phyloP scores from a whole-genome alignment of 2,113 vertebrate genomes.

The Notarius quadriscutis region DNA sequence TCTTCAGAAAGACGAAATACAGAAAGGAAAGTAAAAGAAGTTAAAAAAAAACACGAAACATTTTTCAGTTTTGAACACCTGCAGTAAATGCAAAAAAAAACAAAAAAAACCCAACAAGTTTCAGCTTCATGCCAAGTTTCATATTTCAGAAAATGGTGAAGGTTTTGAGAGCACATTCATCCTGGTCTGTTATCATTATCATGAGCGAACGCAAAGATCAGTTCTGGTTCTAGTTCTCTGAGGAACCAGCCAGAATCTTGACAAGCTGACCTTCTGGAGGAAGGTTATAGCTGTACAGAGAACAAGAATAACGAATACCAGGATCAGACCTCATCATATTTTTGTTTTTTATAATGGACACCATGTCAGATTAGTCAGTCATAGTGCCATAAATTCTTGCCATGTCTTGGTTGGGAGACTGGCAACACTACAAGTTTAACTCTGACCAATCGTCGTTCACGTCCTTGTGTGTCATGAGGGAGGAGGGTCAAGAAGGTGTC shows the following conservation, averaged over 20 bases:
- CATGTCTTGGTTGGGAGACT: no score
- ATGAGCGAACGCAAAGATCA: not conserved
- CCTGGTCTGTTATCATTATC: not conserved
- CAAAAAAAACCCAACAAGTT: not conserved
- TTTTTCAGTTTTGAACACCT: conserved; percentile 9
- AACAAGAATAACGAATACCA: not conserved
- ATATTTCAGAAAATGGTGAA: not conserved
- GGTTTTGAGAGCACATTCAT: not conserved
- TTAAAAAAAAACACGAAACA: not conserved
- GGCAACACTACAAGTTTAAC: no score
- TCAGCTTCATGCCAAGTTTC: not conserved
- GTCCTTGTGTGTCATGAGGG: no score
- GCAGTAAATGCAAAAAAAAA: not conserved
- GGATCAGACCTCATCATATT: no score
- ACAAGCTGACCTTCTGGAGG: not conserved
- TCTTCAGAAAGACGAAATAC: not conserved
- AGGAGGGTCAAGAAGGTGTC: no score
- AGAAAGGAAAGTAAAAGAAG: not conserved
- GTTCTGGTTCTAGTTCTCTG: conserved; percentile 8
- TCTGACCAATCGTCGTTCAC: no score
- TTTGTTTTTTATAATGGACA: no score
- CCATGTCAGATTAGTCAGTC: no score
- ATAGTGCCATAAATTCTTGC: no score
- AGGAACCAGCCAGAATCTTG: not conserved
- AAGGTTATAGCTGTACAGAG: not conserved